Evolutionary conservation across 2,888 invertebrate species (phyloP), one percentile per base, ranked within the genome.

Genomic region (Bhutanitis thaidina): DNA sequence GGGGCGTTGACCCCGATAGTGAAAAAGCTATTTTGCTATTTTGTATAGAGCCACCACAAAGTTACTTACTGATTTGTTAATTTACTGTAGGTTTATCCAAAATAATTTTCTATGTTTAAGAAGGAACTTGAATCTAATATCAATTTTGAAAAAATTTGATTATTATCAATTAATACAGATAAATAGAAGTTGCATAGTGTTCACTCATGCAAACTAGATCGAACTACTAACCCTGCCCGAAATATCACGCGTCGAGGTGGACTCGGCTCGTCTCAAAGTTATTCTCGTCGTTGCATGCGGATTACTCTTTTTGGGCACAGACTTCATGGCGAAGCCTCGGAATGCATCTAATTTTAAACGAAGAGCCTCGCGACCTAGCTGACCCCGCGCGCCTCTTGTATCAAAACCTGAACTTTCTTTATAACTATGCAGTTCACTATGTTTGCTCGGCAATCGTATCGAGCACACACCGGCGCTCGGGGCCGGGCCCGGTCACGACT

Each of bases 371-470:
- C 85, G 86, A 88, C 86, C 88, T 76, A 71, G 69, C 80, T 84
- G 89, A 88, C 89, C 88, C 81, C 85, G 82, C 85, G 82, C 80
- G 78, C 72, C 78, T 80, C 75, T 71, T 76, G 80, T 79, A 80
- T 83, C 87, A 86, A 86, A 88, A 88, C 88, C 85, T 88, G 88
- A 84, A 88, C 87, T 88, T 87, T 88, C 88, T 87, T 86, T 84
- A 85, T 81, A 86, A 84, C 82, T 84, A 85, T 79, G 83, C 78
- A 80, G 77, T 68, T 47, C 71, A 65, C 77, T 83, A 80, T 83
- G 86, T 85, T 86, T 80, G 84, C 80, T 81, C 71, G 80, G 82
- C 73, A 81, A 82, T 84, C 78, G 81, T 77, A 81, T 77, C 69
- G 77, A 74, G 80, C 84, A 80, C 83, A 79, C 84, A 83, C 82